Evolutionary conservation across 2,797 vertebrate genomes (phyloP), one percentile per base, ranked within the genome.

Genomic region (Bovichtus diacanthus): DNA sequence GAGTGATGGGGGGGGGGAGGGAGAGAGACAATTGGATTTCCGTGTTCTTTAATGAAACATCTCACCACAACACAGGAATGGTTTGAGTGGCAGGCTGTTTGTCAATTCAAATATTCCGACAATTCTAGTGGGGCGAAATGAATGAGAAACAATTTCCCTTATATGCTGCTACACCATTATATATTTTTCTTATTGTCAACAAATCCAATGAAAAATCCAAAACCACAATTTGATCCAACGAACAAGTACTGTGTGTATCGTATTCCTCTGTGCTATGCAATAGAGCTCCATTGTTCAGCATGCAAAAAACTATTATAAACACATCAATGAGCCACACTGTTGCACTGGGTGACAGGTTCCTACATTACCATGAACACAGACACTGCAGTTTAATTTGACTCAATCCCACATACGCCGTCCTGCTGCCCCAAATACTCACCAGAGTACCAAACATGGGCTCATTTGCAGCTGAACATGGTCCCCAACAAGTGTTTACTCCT

Each of bases 11-110:
- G 0, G 13, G 50, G 49, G 41, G 49, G 8, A 47, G 5, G 67
- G 25, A 49, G 31, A 46, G 41, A 61, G 71, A 83, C 71, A 75
- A 79, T 86, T 84, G 72, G 74, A 76, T 79, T 76, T 71, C n/a
- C 6, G 5, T 59, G 67, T 85, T 59, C 41, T 71, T 68, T 81
- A 82, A 88, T 85, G 73, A 88, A 83, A 89, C 62, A 73, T 84
- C 43, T 74, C 68, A 10, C 51, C 50, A 56, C 72, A 53, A 74
- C 41, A 62, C 67, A 38, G 54, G 50, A 15, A 58, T 9, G 65
- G 19, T 80, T 83, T 82, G 74, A 88, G 62, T 77, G 68, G 78
- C 74, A 77, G 74, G 53, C 47, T 82, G 64, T 76, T 80, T 81
- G 77, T 73, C 50, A 53, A 18, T 82, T 82, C 70, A 74, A n/a